Evolutionary conservation across 2,888 invertebrate genomes (phyloP).

Genomic region (Erpobdella octoculata): DNA sequence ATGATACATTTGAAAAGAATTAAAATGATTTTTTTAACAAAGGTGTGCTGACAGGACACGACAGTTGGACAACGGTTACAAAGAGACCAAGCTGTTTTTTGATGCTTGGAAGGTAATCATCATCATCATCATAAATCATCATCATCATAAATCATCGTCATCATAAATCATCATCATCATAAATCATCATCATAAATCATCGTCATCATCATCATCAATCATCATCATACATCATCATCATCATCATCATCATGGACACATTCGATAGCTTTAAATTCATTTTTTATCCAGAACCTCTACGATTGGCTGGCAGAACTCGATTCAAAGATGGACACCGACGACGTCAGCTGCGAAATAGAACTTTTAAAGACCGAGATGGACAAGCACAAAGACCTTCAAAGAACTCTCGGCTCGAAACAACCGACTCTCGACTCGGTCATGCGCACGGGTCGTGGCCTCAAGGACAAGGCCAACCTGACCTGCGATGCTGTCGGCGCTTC

Average conservation of each 20-base stretch:
- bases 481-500: not conserved
- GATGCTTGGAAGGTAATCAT: constrained; percentile 33
- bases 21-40: not conserved
- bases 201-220: too few relatives aligned
- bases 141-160: too few relatives aligned
- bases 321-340: constrained; percentile 56
- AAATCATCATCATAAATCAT: too few relatives aligned
- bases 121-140: too few relatives aligned
- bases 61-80: constrained; percentile 85
- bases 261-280: too few relatives aligned
- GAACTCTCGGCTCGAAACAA: constrained; percentile 79
- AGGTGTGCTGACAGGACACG: constrained; percentile 75
- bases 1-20: not conserved
- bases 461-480: constrained; percentile 82
- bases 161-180: too few relatives aligned
- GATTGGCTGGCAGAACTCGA: constrained; percentile 83
- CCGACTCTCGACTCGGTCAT: constrained; percentile 75
- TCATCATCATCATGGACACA: too few relatives aligned
- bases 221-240: too few relatives aligned
- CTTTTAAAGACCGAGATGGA: constrained; percentile 71
- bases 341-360: constrained; percentile 52
- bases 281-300: constrained; percentile 77
- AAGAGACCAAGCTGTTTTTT: constrained; percentile 59
- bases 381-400: constrained; percentile 87
- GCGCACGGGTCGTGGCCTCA: constrained; percentile 78